Base-by-base conservation (phyloP, 2,888 invertebrate genomes). In the Cerceris ruficornis region DNA sequence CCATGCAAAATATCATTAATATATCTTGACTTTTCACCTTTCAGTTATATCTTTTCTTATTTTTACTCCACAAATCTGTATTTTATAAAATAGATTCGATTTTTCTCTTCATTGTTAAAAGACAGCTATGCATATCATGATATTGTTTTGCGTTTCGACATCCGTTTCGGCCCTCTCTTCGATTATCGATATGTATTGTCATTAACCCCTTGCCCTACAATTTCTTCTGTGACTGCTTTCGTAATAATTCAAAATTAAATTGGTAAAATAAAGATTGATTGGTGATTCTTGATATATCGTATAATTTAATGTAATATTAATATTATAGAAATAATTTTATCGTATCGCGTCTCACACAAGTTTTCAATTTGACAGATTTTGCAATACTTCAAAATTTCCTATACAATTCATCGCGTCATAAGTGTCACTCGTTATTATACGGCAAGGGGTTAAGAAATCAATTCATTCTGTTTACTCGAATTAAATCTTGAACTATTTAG, bases 21-120 rank as follows among this genome's bases (percentile, higher is more conserved):
- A 11, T 46, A 46, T 46, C 11, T 6, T 46, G 8, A 46, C 5
- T 46, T 46, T 11, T 11, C 5, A 46, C 11, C 46, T 8, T 46
- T 46, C 46, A 1, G 6, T 43, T 28, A 64, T 46, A 46, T 15
- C 39, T n/a, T n/a, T 41, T 15, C 17, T 7, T 41, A 8, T 13
- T 14, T 9, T 8, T 42, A n/a, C 50, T 50, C n/a, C 0, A n/a
- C 50, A 57, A 68, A 57, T 42, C 17, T 41, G 8, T 0, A 15
- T 43, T 55, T 57, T 9, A 52, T 66, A 73, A 75, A 73, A 73
- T 73, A 61, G 28, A 66, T 57, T 49, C 49, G 28, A n/a, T 39
- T 74, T 41, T n/a, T 50, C 2, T 50, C n/a, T 7, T 50, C 50
- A 50, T n/a, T 11, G 50, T 50, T 50, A 50, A 50, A 50, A 7